Base-by-base conservation (phyloP, 1,140 invertebrate genomes). In the Drosophila kepulauana region DNA sequence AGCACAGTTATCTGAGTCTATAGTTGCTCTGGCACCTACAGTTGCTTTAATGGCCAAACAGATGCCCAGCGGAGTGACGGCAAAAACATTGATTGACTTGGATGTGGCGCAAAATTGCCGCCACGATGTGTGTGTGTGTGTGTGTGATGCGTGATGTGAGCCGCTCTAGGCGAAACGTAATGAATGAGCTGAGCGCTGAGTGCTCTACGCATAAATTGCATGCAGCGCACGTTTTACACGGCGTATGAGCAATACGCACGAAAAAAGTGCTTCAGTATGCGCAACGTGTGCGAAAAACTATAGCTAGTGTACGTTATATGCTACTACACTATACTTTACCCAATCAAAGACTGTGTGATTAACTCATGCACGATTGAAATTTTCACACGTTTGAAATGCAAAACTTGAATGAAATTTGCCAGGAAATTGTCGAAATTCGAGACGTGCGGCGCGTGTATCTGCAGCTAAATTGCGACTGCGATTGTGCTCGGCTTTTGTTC, bases 1-100 rank as follows among this genome's bases (percentile, higher is more conserved):
- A 62, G 73, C 54, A 70, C n/a, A 62, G 43, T 16, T 57, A 25
- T 43, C 25, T 13, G 3, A 48, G 15, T 8, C 7, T 43, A 35
- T 41, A 33, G n/a, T 41, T 5, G 30, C 13, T 43, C 11, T 73
- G 28, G 28, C 48, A 68, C 38, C 38, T 46, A 49, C 20, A 62
- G 4, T 8, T 15, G 43, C 43, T 38, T 48, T 56, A 38, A 70
- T 54, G 30, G 41, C n/a, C 45, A 64, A 64, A 41, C 49, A 54
- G 48, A 16, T 46, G 57, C 4, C 15, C 35, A 38, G 35, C 0
- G 41, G 15, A 25, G n/a, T 48, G 46, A 30, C 35, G 35, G 33
- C 10, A 25, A 16, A 13, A 33, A 58, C 72, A 70, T 58, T 70
- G 72, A 75, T 75, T 75, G 72, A 75, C 72, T 70, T 75, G 66